Conservation (phyloP, 37 sponge, comb jelly and placozoan species). For the Beroe forskalii region DNA sequence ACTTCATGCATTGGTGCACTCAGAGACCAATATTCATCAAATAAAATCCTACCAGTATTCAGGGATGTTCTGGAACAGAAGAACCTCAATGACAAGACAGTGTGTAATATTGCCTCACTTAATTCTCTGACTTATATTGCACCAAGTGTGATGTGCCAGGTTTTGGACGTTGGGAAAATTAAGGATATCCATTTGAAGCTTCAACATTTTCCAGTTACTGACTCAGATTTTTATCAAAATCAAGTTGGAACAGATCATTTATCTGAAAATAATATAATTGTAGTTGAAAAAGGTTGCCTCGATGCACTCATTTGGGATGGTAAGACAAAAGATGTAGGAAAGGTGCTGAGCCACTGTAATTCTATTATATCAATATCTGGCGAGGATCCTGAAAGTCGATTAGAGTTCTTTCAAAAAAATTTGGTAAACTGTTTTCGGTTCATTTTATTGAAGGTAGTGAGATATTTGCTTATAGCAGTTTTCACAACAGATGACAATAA, state of each 20-base stretch:
- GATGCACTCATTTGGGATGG: constrained; percentile 22
- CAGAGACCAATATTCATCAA: not conserved
- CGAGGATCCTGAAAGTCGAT: constrained; percentile 15
- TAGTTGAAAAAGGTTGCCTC: not conserved
- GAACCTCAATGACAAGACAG: not conserved
- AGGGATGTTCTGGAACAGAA: not conserved
- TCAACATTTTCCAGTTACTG: not conserved
- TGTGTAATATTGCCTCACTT: not conserved
- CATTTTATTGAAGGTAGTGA: constrained; percentile 1
- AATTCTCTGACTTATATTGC: not conserved
- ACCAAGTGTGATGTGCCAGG: not conserved
- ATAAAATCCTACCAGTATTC: not conserved
- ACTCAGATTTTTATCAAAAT: not conserved
- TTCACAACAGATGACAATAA: not conserved
- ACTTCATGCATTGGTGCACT: not conserved
- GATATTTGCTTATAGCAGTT: constrained; percentile 2
- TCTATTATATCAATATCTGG: constrained; percentile 3
- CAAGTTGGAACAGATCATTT: not conserved
- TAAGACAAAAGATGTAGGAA: not conserved
- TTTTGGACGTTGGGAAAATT: not conserved
- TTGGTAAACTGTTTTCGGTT: constrained; percentile 24
- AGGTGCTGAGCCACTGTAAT: not conserved
- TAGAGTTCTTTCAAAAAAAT: not conserved
- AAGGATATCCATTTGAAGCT: not conserved
- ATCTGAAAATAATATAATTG: not conserved